Evolutionary conservation across 2,113 vertebrate genomes (phyloP).

Genomic region (Grallaria varia): DNA sequence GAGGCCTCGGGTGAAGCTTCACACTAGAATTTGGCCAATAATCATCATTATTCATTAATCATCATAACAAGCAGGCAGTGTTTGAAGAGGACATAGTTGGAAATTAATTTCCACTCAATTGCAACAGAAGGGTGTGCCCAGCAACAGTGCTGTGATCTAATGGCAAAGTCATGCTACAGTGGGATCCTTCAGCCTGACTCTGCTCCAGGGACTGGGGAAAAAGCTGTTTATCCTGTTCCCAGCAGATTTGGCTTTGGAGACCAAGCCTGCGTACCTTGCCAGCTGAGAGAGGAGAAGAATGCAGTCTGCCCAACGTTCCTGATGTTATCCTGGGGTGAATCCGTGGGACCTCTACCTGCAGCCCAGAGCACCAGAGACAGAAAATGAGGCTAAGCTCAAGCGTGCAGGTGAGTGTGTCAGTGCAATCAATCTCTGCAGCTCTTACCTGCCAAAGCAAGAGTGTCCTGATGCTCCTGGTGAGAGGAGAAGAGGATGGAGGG

Average conservation of each 20-base stretch:
- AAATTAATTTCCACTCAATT: background rate
- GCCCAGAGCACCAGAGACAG: slow-evolving; percentile 28
- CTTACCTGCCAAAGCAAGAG: slow-evolving; percentile 86
- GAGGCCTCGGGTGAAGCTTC: background rate
- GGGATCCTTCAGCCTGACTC: background rate
- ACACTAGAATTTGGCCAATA: background rate
- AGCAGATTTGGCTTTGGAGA: background rate
- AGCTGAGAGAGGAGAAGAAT: slow-evolving; percentile 82
- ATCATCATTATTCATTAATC: background rate
- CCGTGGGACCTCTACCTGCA: slow-evolving; percentile 72
- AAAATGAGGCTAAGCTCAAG: background rate
- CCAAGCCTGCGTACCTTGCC: slow-evolving; percentile 75
- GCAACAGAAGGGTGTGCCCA: background rate
- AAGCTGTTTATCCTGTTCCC: background rate
- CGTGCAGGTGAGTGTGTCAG: rapidly evolving
- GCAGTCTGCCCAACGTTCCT: slow-evolving; percentile 76
- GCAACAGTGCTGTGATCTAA: background rate
- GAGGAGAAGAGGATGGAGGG: slow-evolving; percentile 93
- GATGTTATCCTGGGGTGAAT: slow-evolving; percentile 75
- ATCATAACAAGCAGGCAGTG: too few relatives aligned
- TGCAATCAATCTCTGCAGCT: background rate
- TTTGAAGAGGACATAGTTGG: background rate
- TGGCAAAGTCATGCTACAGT: background rate
- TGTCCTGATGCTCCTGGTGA: slow-evolving; percentile 93
- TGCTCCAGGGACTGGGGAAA: background rate